Evolutionary conservation across 2,888 invertebrate genomes (phyloP), one percentile per base, ranked within the genome.

Genomic region (Caenorhabditis sp.): DNA sequence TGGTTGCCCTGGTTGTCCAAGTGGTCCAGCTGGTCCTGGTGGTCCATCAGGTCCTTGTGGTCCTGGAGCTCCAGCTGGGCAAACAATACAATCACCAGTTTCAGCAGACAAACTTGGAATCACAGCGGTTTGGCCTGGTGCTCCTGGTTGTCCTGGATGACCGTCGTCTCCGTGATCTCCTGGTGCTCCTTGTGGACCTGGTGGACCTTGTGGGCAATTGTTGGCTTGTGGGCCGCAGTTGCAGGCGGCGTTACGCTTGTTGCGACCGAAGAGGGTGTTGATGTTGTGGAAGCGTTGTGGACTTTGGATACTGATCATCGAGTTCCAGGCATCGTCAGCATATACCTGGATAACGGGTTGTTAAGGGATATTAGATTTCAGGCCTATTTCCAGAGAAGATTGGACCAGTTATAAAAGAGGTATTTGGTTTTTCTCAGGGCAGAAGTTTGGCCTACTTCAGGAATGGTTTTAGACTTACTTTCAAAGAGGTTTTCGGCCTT

Each of bases 161-260:
- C 67, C 67, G 25, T 60, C 52, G 7, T 62, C 62, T 67, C 62
- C 67, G 31, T 50, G 60, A 12, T 67, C 62, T 63, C 71, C 71
- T 26, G 62, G 59, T 27, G 53, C 49, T 71, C 80, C 80, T 20
- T 70, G 80, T 14, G 78, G 74, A 59, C 81, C 81, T 21, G 70
- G 73, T 20, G 75, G 74, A 49, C 82, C 82, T 21, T 64, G 65
- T 23, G 80, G 74, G 26, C 82, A 80, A 36, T 57, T 61, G 10
- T 59, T 58, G 3, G 73, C 38, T 56, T 73, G 71, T 7, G 74
- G 68, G 20, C 71, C 76, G 26, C 80, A 80, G 31, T 62, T 60
- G 54, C 77, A 79, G 23, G 59, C 58, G 25, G 68, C 68, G 12
- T 63, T 25, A 49, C 68, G 59, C 31, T 63, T 63, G 63, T 54